Base-by-base conservation (phyloP, 2,113 vertebrate species). In the Arizona elegans region DNA sequence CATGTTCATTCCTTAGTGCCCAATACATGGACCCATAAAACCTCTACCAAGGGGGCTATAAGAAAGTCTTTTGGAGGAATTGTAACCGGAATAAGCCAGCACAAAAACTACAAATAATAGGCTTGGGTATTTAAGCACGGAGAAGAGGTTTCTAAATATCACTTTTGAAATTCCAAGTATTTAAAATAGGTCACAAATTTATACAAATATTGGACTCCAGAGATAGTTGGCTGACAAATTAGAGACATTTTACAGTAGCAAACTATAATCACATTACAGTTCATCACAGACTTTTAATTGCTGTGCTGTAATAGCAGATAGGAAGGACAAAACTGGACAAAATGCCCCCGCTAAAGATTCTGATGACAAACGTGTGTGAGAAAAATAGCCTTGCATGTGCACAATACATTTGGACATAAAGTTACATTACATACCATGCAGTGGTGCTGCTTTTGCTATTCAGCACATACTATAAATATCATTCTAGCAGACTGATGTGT, bases 111-210 rank as follows among this genome's bases (percentile, higher is more conserved):
- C 87, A 95, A 91, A 90, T 10, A 56, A 52, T 85, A 50, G 17
- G 1, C 47, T 86, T 70, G 56, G 10, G 87, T 29, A 13, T 92
- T 95, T 33, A 1, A 87, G 50, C 15, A 0, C 0, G 75, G 90
- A 90, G 13, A 86, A 87, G 65, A 10, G 91, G 11, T 55, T 23
- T 75, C 17, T 55, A 87, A 23, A 91, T 70, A 89, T 91, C 91
- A n/a, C n/a, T 15, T 0, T 0, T 0, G 50, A 58, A 93, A 91
- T 93, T 81, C 6, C 52, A 33, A 26, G 24, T 26, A 7, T 92
- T 95, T 96, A 92, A 92, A 93, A 88, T 23, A 93, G 7, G 65
- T 55, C 94, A 62, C 94, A 94, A 6, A 56, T 29, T 92, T 92
- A 50, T 23, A 58, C 50, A 12, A 23, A 86, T 94, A 92, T 81